Conservation (phyloP, 2,113 vertebrate species). For the Noturus placidus region DNA sequence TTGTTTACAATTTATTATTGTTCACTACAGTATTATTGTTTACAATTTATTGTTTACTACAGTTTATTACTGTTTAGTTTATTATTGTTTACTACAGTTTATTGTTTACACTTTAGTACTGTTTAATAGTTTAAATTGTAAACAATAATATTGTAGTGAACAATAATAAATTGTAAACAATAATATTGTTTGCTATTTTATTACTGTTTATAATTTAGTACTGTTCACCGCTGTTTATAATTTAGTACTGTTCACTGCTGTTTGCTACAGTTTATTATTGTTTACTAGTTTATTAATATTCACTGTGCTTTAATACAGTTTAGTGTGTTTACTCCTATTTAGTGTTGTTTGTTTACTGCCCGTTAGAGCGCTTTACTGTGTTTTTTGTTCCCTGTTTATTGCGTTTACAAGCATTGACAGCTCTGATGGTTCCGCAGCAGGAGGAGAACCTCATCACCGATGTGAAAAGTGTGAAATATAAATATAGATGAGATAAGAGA, state of each 20-base stretch:
- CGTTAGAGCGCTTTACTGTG: too few species aligned
- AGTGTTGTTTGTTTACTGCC: too few species aligned
- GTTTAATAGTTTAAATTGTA: not conserved
- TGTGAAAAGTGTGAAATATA: slow-evolving; percentile 14
- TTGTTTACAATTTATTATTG: too few species aligned
- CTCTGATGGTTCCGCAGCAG: not conserved
- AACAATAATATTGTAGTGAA: too few species aligned
- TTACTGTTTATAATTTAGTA: not conserved
- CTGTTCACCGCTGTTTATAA: too few species aligned
- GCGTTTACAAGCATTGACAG: too few species aligned
- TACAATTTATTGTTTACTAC: not conserved
- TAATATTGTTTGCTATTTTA: too few species aligned
- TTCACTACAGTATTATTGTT: not conserved
- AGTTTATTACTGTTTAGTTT: not conserved
- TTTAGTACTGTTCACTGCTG: too few species aligned
- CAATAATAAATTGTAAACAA: too few species aligned
- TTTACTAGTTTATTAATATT: not conserved
- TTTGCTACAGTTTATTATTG: too few species aligned
- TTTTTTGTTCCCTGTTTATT: too few species aligned
- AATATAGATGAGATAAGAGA: not conserved
- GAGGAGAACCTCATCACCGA: not conserved
- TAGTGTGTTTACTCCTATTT: not conserved
- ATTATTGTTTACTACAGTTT: not conserved
- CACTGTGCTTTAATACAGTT: not conserved
- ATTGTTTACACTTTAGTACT: too few species aligned